These are phyloP conservation scores for Porites divaricata DNA, from an alignment of 92 coral and sea anemone species.

Conservation along the genomic window DNA sequence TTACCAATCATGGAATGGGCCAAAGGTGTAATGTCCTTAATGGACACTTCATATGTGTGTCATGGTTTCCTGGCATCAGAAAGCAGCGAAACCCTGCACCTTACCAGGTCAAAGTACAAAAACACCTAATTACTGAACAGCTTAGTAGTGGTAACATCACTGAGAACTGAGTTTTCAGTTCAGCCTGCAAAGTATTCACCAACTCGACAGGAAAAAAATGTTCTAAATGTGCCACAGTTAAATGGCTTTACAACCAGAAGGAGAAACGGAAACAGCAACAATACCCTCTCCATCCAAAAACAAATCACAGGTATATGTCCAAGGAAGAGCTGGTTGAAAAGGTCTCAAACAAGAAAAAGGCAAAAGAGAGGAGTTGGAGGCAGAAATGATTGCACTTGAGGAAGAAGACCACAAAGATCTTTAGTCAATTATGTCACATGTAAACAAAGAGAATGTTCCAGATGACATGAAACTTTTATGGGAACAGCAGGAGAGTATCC, in stretches of 20 bases:
- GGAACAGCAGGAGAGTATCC: conserved; percentile 25
- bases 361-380: not conserved
- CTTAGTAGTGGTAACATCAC: not conserved
- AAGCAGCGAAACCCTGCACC: not conserved
- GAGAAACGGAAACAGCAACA: not conserved
- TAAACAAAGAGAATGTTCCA: conserved; percentile 20
- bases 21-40: not conserved
- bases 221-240: not conserved
- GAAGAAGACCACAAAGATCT: conserved; percentile 11
- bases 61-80: not conserved
- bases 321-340: not conserved
- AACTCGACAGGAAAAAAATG: not conserved
- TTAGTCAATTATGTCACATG: not conserved
- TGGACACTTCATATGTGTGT: not conserved
- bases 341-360: not conserved
- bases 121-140: not conserved
- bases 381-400: conserved; percentile 25
- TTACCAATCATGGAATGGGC: not conserved
- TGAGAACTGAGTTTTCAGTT: not conserved
- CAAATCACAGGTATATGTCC: not conserved
- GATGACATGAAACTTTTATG: conserved; percentile 14
- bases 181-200: not conserved
- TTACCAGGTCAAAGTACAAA: not conserved
- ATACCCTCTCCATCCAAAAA: not conserved
- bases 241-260: not conserved